Evolutionary conservation across 2,113 vertebrate genomes (phyloP).

Genomic region (Sus scrofa): DNA sequence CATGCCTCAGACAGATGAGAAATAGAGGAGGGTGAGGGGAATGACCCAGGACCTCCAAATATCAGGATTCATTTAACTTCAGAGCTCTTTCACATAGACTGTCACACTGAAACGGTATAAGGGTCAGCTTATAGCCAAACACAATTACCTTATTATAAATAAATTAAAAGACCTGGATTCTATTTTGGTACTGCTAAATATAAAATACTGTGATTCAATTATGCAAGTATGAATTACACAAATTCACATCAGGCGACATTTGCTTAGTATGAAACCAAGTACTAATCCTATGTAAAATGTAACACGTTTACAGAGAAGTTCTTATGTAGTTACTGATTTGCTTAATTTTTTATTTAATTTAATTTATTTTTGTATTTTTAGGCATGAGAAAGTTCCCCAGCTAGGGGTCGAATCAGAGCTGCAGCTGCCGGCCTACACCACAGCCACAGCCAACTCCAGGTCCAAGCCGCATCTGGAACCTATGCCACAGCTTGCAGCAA

Average conservation of each 20-base stretch:
- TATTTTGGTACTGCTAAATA: slow-evolving; percentile 86
- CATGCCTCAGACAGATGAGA: too few relatives aligned
- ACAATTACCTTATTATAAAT: slow-evolving; percentile 86
- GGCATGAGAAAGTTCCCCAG: too few relatives aligned
- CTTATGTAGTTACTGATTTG: neutral
- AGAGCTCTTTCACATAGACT: neutral
- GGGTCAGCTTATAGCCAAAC: slow-evolving; percentile 79
- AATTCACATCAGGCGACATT: slow-evolving; percentile 84
- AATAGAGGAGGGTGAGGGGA: too few relatives aligned
- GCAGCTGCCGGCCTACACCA: too few relatives aligned
- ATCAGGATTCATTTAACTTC: slow-evolving; percentile 1
- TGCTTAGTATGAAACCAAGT: slow-evolving; percentile 80
- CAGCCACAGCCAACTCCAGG: too few relatives aligned
- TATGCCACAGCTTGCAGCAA: too few relatives aligned
- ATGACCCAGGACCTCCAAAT: neutral
- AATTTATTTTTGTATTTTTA: too few relatives aligned
- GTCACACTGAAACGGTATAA: neutral
- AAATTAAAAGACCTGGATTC: slow-evolving; percentile 81
- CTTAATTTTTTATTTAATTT: neutral
- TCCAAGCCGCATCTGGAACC: too few relatives aligned
- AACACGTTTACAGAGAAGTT: slow-evolving; percentile 74
- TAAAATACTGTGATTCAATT: slow-evolving; percentile 87
- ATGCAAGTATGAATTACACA: slow-evolving; percentile 85
- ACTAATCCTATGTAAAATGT: slow-evolving; percentile 82
- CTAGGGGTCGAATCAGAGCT: too few relatives aligned